Evolutionary conservation across 2,113 vertebrate species (phyloP).

Genomic region (Prunella fulvescens): DNA sequence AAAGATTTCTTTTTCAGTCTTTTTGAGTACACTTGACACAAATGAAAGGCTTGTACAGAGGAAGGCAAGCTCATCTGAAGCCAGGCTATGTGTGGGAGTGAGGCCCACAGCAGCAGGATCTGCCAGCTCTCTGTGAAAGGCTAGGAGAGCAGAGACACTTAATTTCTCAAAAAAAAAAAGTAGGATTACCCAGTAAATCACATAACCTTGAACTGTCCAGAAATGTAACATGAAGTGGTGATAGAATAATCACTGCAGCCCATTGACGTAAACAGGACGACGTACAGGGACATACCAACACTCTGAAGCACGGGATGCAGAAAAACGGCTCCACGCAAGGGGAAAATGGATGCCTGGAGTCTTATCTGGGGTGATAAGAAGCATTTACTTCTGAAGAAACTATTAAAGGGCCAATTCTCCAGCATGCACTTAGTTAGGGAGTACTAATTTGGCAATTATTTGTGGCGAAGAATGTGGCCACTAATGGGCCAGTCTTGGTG

Average conservation of each 20-base stretch:
- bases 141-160: conserved; percentile 14
- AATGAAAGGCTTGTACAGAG: not conserved
- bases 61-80: not conserved
- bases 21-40: not conserved
- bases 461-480: not conserved
- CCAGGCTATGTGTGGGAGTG: not conserved
- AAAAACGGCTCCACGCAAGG: not conserved
- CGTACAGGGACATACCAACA: not conserved
- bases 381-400: conserved; percentile 45
- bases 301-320: not conserved
- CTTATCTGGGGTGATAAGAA: conserved; percentile 34
- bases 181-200: conserved; percentile 28
- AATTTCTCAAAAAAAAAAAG: conserved; percentile 21
- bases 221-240: conserved; percentile 44
- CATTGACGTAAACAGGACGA: not conserved
- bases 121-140: not conserved
- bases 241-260: conserved; percentile 42
- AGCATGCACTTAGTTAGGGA: conserved; percentile 10
- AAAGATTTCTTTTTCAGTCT: not conserved
- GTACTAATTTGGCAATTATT: conserved; percentile 56
- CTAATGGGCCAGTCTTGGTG: not conserved
- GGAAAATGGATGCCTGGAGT: conserved; percentile 39
- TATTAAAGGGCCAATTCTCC: conserved; percentile 21
- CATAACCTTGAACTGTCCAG: conserved; percentile 30
- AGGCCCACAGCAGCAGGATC: not conserved